phyloP scores from a whole-genome alignment of 2,888 invertebrate species.

The Himalopsyche japonica region DNA sequence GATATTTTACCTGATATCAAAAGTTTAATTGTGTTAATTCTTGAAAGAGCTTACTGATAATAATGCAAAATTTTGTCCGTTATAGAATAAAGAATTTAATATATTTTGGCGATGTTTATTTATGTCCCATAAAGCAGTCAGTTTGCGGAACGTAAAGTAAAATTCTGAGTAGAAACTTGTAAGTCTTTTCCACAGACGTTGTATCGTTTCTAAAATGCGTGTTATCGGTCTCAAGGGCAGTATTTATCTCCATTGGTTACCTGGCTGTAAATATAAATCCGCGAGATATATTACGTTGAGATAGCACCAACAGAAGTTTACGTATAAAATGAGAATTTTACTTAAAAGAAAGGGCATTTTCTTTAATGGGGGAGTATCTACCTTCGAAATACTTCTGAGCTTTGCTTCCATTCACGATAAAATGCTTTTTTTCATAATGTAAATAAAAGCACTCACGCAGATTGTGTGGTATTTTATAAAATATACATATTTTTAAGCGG shows the following conservation, averaged over 20 bases:
- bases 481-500: background rate
- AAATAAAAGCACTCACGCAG: background rate
- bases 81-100: background rate
- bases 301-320: background rate
- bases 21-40: no score
- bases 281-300: constrained; percentile 29
- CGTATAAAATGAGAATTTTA: constrained; percentile 7
- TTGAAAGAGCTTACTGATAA: no score
- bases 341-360: constrained; percentile 1
- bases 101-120: background rate
- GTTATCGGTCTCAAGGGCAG: constrained; percentile 37
- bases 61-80: no score
- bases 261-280: constrained; percentile 39
- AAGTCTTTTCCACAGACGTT: background rate
- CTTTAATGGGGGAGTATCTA: background rate
- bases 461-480: background rate
- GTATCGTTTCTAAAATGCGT: constrained; percentile 18
- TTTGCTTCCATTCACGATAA: background rate
- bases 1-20: no score
- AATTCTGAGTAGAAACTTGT: background rate
- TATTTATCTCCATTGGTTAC: constrained; percentile 40
- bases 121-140: background rate
- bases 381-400: background rate
- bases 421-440: background rate
- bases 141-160: background rate